Evolutionary conservation across 2,113 vertebrate genomes (phyloP).

Genomic region (Caranx melampygus): DNA sequence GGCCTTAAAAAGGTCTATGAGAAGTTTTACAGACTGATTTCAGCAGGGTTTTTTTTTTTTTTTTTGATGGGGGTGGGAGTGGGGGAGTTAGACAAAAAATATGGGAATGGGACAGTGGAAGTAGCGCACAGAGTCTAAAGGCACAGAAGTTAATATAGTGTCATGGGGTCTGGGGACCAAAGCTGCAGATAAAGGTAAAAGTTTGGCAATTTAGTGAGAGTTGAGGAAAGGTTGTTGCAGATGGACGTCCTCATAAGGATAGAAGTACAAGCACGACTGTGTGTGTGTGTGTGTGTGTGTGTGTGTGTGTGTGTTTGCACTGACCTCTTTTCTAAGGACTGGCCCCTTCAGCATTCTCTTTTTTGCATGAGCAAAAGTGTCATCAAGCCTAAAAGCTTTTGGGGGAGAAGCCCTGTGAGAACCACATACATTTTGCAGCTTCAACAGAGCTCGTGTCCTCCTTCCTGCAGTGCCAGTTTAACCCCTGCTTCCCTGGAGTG

Average conservation of each 20-base stretch:
- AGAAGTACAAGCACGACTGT: slow-evolving; percentile 1
- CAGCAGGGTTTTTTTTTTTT: not conserved
- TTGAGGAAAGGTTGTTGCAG: not conserved
- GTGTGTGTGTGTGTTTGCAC: slow-evolving; percentile 25
- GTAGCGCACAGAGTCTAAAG: slow-evolving; percentile 5
- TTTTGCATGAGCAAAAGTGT: slow-evolving; percentile 58
- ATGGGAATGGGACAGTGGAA: not conserved
- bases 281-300: slow-evolving; percentile 36
- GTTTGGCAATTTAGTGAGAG: not conserved
- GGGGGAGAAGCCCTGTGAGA: slow-evolving; percentile 39
- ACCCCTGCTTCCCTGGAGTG: slow-evolving; percentile 95
- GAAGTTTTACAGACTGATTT: not conserved
- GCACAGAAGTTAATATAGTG: not conserved
- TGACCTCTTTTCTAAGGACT: slow-evolving; percentile 49
- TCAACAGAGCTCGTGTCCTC: slow-evolving; percentile 40
- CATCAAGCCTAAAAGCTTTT: slow-evolving; percentile 59
- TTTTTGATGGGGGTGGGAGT: too few relatives aligned
- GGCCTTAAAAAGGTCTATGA: not conserved
- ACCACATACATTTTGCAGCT: slow-evolving; percentile 44
- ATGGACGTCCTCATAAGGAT: slow-evolving; percentile 3
- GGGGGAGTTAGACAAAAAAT: not conserved
- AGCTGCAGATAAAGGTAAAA: slow-evolving; percentile 2
- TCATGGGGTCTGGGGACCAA: slow-evolving; percentile 1
- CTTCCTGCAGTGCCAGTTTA: slow-evolving; percentile 90
- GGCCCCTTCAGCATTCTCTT: slow-evolving; percentile 36